Base-by-base conservation (phyloP, 2,888 invertebrate genomes). In the Tricholauxania praeusta region DNA sequence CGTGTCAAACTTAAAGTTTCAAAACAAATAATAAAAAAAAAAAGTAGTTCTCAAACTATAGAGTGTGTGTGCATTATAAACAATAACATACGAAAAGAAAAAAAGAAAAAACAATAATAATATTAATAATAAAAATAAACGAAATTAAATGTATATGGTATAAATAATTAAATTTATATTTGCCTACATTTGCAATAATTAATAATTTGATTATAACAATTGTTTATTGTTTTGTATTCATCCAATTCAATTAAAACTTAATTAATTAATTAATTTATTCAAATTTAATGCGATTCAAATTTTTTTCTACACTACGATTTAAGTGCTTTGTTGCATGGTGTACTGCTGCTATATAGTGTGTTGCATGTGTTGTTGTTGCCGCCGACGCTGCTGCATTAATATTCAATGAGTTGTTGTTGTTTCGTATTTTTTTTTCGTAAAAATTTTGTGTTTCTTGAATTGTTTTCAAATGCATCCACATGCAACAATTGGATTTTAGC, bases 211-310 rank as follows among this genome's bases (percentile, higher is more conserved):
- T 49, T 39, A 63, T 51, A 39, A 39, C 66, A 47, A 66, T 66
- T 66, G 53, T 66, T 66, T 66, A 53, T 66, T 66, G 66, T 66
- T 66, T 64, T 49, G 51, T 51, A 64, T 64, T 39, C 39, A 39
- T 39, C 39, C 39, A 39, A 39, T 39, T 39, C 53, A 66, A 39
- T 66, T 66, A 17, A n/a, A 52, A 53, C 7, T 51, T 52, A 52
- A 66, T 53, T 66, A 53, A 66, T 52, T 66, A 48, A 39, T 39
- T 59, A 32, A 60, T 68, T 68, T 68, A 68, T 68, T 68, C 68
- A 68, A 68, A 68, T 68, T 39, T 17, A 19, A 53, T 66, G 52
- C 53, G 57, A 28, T 28, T 19, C 19, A 57, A 22, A 22, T 22
- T 14, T 28, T n/a, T 52, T 59, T 47, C 14, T 19, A 49, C 59